Evolutionary conservation across 2,888 invertebrate species (phyloP).

Genomic region (Ophioninae sp.): DNA sequence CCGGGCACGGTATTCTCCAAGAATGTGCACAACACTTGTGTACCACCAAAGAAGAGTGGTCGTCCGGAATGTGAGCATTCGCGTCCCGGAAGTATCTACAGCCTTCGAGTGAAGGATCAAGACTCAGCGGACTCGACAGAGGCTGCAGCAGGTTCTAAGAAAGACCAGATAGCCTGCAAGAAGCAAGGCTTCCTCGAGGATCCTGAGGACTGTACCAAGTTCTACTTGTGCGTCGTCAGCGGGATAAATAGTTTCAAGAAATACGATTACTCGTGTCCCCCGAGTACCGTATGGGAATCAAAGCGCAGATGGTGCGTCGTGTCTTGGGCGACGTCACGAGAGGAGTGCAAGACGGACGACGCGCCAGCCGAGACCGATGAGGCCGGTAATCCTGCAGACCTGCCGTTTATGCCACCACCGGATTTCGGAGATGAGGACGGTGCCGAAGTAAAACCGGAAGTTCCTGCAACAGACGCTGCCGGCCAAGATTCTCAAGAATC

Average conservation of each 20-base stretch:
- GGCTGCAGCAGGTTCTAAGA: background rate
- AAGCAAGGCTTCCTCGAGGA: slow-evolving; percentile 56
- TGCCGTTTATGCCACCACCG: background rate
- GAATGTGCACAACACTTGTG: slow-evolving; percentile 34
- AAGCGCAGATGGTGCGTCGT: slow-evolving; percentile 49
- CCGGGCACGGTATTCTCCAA: slow-evolving; percentile 53
- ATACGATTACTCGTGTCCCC: slow-evolving; percentile 49
- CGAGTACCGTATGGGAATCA: slow-evolving; percentile 45
- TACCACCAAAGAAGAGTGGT: slow-evolving; percentile 35
- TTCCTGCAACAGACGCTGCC: background rate
- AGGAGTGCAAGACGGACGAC: slow-evolving; percentile 47
- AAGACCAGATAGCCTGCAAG: slow-evolving; percentile 37
- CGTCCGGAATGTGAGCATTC: slow-evolving; percentile 42
- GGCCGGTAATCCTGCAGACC: background rate
- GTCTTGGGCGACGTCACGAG: slow-evolving; percentile 43
- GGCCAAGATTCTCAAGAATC: background rate
- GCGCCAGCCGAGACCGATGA: background rate
- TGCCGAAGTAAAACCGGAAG: background rate
- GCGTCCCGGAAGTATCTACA: background rate
- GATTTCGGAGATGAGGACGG: background rate
- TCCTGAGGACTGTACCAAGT: slow-evolving; percentile 55
- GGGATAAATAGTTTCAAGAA: slow-evolving; percentile 33
- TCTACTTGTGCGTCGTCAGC: slow-evolving; percentile 60
- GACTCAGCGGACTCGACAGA: no score
- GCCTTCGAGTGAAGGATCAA: background rate